phyloP scores from a whole-genome alignment of 2,888 invertebrate species.

The Calephelis perditalis region DNA sequence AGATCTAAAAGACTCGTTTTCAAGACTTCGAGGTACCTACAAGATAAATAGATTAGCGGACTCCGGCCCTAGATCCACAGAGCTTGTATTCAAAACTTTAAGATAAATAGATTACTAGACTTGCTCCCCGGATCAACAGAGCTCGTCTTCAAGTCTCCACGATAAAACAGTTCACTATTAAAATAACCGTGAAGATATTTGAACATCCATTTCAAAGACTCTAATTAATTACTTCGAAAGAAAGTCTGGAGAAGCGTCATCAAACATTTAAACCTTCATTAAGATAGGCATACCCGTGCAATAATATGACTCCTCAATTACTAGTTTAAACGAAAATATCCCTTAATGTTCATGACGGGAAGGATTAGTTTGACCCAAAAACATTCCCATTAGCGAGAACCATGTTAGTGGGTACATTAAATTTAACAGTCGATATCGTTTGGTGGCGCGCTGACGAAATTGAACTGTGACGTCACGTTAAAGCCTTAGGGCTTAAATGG shows the following conservation, averaged over 20 bases:
- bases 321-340: conserved; percentile 2
- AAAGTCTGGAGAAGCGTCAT: conserved; percentile 11
- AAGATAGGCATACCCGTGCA: conserved; percentile 8
- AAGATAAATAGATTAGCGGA: too few relatives aligned
- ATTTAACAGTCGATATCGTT: conserved; percentile 28
- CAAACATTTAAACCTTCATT: conserved; percentile 17
- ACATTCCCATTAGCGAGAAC: conserved; percentile 4
- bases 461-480: conserved; percentile 26
- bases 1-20: too few relatives aligned
- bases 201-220: conserved; percentile 8
- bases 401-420: conserved; percentile 23
- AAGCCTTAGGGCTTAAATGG: background rate
- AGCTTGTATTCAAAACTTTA: too few relatives aligned
- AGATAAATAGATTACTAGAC: too few relatives aligned
- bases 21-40: too few relatives aligned
- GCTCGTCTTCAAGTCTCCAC: background rate
- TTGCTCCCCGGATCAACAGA: too few relatives aligned
- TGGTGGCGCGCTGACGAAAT: conserved; percentile 26
- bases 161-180: conserved; percentile 6
- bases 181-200: conserved; percentile 5
- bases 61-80: too few relatives aligned
- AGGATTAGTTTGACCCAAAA: conserved; percentile 8
- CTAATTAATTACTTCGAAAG: conserved; percentile 10
- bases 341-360: background rate
- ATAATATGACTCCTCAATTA: background rate